Percentiles rank a stretch among this genome's conserved stretches.
These are phyloP conservation scores for Danio choprae DNA, from an alignment of 2,797 vertebrate genomes.

Conservation along the genomic window DNA sequence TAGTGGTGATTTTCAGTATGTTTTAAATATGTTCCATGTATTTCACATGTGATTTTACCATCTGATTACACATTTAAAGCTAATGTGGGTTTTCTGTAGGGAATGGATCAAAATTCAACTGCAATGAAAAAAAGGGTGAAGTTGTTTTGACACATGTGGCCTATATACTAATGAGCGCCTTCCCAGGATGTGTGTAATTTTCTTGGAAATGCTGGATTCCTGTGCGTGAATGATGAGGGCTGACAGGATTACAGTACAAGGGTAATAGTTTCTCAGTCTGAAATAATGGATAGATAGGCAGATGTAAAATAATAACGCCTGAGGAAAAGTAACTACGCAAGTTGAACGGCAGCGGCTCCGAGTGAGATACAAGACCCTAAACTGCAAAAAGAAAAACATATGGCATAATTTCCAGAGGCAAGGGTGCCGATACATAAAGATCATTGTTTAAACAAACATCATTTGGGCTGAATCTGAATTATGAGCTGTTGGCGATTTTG, in stretches of 20 bases:
- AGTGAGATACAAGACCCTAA: neutral
- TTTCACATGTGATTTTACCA: too few species aligned
- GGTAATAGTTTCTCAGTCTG: conserved; percentile 16
- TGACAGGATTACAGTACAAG: conserved; percentile 13
- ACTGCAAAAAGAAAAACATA: conserved; percentile 29
- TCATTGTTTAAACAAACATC: neutral
- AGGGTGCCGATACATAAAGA: conserved; percentile 9
- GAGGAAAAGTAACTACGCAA: conserved; percentile 19
- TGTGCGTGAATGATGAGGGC: conserved; percentile 11
- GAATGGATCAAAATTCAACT: neutral
- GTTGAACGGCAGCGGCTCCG: neutral
- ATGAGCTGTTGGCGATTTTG: conserved; percentile 30
- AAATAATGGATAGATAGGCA: conserved; percentile 24
- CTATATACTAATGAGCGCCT: conserved; percentile 10
- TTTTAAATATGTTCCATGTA: too few species aligned
- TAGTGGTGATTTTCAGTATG: too few species aligned
- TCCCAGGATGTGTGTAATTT: conserved; percentile 15
- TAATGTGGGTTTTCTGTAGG: neutral
- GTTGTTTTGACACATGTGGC: conserved; percentile 35
- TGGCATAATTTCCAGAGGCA: conserved; percentile 16
- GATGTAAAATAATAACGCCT: conserved; percentile 32
- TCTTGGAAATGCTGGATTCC: conserved; percentile 27
- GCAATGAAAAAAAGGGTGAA: neutral
- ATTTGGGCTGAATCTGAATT: conserved; percentile 24
- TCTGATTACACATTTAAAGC: too few species aligned